Conservation (phyloP, 2,888 invertebrate species). For the Agrypnus murinus region DNA sequence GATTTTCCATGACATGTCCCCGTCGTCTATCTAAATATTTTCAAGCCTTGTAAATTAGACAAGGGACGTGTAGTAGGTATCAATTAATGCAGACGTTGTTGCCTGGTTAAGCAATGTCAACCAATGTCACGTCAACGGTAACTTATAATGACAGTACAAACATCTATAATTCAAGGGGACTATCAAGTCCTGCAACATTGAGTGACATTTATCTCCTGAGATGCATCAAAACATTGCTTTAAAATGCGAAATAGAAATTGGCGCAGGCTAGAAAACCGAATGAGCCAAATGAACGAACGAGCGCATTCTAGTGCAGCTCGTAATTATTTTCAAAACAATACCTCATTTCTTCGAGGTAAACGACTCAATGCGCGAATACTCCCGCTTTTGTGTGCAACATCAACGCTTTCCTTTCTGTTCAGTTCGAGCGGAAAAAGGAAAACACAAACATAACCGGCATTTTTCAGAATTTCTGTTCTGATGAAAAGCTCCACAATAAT, state of each 20-base stretch:
- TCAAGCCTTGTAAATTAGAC: no score
- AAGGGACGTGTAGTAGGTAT: not conserved
- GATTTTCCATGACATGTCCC: no score
- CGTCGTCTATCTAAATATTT: no score
- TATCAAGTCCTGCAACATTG: constrained; percentile 35
- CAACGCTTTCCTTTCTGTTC: constrained; percentile 28
- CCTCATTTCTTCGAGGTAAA: constrained; percentile 30
- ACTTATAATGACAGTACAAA: constrained; percentile 33
- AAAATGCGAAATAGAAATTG: constrained; percentile 16
- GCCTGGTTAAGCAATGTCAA: not conserved
- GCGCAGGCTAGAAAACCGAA: not conserved
- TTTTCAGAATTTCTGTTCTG: constrained; percentile 17
- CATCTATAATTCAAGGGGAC: constrained; percentile 42
- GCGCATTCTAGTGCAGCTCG: constrained; percentile 29
- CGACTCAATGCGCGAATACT: not conserved
- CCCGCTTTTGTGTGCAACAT: constrained; percentile 7
- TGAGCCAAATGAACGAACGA: no score
- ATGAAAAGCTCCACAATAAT: no score
- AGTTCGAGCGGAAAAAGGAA: constrained; percentile 36
- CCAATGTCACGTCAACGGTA: constrained; percentile 29
- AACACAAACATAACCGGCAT: constrained; percentile 13
- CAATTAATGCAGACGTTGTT: constrained; percentile 1
- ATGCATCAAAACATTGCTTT: no score
- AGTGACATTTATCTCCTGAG: constrained; percentile 37
- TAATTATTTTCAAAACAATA: constrained; percentile 42